phyloP scores from a whole-genome alignment of 2,113 vertebrate species.

The Todiramphus chloris region DNA sequence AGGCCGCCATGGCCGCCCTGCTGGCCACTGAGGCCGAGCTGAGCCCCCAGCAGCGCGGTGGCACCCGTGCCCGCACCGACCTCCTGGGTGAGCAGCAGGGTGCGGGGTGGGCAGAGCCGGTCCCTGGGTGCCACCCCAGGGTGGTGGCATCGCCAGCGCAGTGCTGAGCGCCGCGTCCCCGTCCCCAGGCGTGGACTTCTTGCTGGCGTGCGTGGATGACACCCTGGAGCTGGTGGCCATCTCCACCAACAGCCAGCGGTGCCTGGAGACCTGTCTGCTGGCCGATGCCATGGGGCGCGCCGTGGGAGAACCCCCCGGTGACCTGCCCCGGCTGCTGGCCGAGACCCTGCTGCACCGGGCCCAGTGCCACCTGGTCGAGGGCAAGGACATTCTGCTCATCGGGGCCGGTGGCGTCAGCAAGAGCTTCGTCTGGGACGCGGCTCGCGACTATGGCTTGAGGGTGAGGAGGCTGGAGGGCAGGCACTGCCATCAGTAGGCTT shows the following conservation, averaged over 20 bases:
- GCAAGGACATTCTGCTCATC: constrained; percentile 57
- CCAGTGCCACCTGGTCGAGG: constrained; percentile 2
- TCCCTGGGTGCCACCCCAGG: accelerated
- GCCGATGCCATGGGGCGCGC: constrained; percentile 4
- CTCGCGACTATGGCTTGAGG: background rate
- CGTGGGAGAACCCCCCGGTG: background rate
- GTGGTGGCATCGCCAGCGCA: accelerated
- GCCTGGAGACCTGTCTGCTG: constrained; percentile 48
- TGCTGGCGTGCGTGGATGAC: background rate
- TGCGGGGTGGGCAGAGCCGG: accelerated
- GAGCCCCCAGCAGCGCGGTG: background rate
- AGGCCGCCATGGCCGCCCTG: background rate
- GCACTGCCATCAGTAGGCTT: background rate
- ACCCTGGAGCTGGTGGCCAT: constrained; percentile 39
- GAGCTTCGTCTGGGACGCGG: constrained; percentile 55
- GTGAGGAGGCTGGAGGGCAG: background rate
- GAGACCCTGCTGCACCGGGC: constrained; percentile 36
- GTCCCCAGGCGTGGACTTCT: constrained; percentile 23
- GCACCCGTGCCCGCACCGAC: background rate
- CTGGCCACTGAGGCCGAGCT: constrained; percentile 1
- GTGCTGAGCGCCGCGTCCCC: accelerated
- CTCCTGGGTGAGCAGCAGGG: background rate
- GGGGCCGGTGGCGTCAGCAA: constrained; percentile 38
- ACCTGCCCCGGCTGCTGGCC: constrained; percentile 10
- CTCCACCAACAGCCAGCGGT: constrained; percentile 3